Evolutionary conservation across 2,113 vertebrate species (phyloP), one percentile per base, ranked within the genome.

Genomic region (Jaculus jaculus): DNA sequence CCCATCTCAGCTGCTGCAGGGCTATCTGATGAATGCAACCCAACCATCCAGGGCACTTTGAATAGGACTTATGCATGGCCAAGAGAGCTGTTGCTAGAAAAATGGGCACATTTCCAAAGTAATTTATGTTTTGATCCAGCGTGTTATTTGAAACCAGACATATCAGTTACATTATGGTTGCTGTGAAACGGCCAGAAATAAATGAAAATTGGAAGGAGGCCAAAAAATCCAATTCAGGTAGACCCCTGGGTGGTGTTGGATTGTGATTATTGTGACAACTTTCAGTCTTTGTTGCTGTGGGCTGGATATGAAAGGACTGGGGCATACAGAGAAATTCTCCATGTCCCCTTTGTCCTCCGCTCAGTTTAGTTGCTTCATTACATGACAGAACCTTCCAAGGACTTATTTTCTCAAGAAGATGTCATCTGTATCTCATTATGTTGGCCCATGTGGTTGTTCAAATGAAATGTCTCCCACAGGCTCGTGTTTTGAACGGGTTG

Each of bases 131-230:
- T 93, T 80, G 58, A 74, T 90, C 65, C 69, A 84, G n/a, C 28
- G 63, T 77, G 37, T 83, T 93, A 71, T 87, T 26, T 66, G 61
- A 93, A 91, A 71, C 83, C 61, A 89, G 77, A 92, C 72, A 18
- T 30, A 90, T 89, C 69, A 58, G 54, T 93, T 79, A 82, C 16
- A 37, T 32, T 13, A 60, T 73, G 71, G 60, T 79, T 88, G 93
- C 65, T 68, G 61, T 18, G 61, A 47, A 75, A 93, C 81, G 84
- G 47, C 7, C 71, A 87, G 81, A 82, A 77, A 61, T 71, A 60
- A 72, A 0, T 58, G 63, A 63, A 54, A 75, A 92, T 51, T 81
- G 83, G 80, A 89, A 54, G 65, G 60, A 93, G 87, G 61, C 23
- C 84, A 85, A n/a, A n/a, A 72, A 82, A 72, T 85, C 61, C 73